Evolutionary conservation across 2,888 invertebrate species (phyloP).

Genomic region (Tolmerus cingulatus): DNA sequence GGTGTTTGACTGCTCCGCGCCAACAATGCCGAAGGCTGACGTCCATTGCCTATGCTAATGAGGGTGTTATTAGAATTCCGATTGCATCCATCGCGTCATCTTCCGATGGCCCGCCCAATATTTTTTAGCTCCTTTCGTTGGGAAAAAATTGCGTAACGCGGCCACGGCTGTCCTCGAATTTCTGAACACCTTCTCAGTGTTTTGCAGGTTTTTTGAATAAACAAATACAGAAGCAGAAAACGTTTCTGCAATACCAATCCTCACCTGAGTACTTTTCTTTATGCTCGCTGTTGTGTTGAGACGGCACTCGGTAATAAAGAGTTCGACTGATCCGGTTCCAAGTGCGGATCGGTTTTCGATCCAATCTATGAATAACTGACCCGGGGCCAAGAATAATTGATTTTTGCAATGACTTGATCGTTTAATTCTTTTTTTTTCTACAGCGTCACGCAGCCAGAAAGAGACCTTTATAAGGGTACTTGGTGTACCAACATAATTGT

Average conservation of each 20-base stretch:
- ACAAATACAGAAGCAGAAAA: neutral
- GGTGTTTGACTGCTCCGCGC: neutral
- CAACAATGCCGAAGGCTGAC: neutral
- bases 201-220: neutral
- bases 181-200: neutral
- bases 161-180: neutral
- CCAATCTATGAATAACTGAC: neutral
- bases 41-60: neutral
- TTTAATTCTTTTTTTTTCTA: neutral
- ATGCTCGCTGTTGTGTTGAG: neutral
- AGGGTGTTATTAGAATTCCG: conserved; percentile 11
- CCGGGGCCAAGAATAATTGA: neutral
- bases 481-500: neutral
- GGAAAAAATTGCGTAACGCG: neutral
- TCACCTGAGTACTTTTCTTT: neutral
- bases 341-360: neutral
- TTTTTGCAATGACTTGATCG: neutral
- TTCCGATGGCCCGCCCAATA: neutral
- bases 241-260: neutral
- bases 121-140: neutral
- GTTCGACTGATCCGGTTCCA: neutral
- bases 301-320: neutral
- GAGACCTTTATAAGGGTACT: neutral
- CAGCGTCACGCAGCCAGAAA: neutral
- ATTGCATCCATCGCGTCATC: neutral